Conservation (phyloP, 2,888 invertebrate genomes). For the Brachynemurus nebulosus region DNA sequence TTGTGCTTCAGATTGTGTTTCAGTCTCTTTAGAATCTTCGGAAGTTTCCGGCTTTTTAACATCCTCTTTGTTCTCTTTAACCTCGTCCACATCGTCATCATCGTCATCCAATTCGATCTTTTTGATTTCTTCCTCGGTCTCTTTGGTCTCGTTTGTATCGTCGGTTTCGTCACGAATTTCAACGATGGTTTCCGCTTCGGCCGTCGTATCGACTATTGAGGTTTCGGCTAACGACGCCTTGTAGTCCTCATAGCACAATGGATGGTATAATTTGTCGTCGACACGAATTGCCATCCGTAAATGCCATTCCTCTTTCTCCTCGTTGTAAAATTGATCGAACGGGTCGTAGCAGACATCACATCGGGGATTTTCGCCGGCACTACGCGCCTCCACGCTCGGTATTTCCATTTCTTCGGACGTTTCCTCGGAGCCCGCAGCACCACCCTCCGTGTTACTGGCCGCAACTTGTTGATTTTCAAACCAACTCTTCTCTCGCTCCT, state of each 20-base stretch:
- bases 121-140: slow-evolving; percentile 29
- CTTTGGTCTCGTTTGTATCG: slow-evolving; percentile 23
- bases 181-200: slow-evolving; percentile 8
- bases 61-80: slow-evolving; percentile 27
- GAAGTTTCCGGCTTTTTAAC: slow-evolving; percentile 14
- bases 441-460: slow-evolving; percentile 38
- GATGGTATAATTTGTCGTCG: slow-evolving; percentile 72
- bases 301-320: slow-evolving; percentile 97
- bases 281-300: slow-evolving; percentile 67
- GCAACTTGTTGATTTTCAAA: slow-evolving; percentile 58
- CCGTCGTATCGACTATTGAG: slow-evolving; percentile 20
- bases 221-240: slow-evolving; percentile 36
- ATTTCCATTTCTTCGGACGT: slow-evolving; percentile 43
- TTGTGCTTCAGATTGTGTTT: slow-evolving; percentile 22
- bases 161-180: slow-evolving; percentile 25
- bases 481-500: slow-evolving; percentile 82
- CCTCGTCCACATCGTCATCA: slow-evolving; percentile 20
- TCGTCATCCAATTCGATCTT: slow-evolving; percentile 31
- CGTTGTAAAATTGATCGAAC: slow-evolving; percentile 92
- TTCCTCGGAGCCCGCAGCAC: slow-evolving; percentile 39
- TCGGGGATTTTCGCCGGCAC: slow-evolving; percentile 45
- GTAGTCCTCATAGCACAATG: slow-evolving; percentile 77
- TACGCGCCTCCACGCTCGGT: slow-evolving; percentile 57
- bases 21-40: slow-evolving; percentile 12
- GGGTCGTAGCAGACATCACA: slow-evolving; percentile 88